A percentile compares a stretch with the other conserved stretches of the same genome.
Evolutionary conservation across 2,888 invertebrate species (phyloP).

Genomic region (Dynastes tityus): DNA sequence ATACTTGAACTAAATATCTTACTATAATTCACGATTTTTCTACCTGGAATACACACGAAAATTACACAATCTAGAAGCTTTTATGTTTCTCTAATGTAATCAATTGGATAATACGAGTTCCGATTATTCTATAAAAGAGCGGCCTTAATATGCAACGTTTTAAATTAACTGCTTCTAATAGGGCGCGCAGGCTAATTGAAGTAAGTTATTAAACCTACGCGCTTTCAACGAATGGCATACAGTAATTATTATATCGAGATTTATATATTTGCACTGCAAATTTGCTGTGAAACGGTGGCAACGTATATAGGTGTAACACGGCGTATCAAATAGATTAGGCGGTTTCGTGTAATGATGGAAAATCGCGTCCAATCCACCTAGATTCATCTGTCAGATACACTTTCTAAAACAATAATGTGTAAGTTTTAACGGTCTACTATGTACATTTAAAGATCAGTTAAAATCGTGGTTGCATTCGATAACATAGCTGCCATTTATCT

Average conservation of each 20-base stretch:
- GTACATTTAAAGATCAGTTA: not conserved
- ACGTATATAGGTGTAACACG: not conserved
- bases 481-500: no score
- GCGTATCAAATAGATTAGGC: not conserved
- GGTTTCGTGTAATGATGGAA: constrained; percentile 14
- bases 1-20: constrained; percentile 9
- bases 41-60: not conserved
- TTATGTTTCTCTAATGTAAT: not conserved
- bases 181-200: not conserved
- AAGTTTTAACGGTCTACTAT: not conserved
- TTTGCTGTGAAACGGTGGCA: not conserved
- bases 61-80: not conserved
- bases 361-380: not conserved
- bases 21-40: not conserved
- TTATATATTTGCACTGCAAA: constrained; percentile 10
- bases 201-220: constrained; percentile 30
- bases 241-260: constrained; percentile 16
- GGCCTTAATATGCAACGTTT: not conserved
- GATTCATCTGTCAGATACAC: not conserved
- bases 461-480: no score
- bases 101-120: not conserved
- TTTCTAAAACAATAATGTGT: constrained; percentile 15
- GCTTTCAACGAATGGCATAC: constrained; percentile 1
- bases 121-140: not conserved
- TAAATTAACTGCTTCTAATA: constrained; percentile 15